phyloP scores from a whole-genome alignment of 2,888 invertebrate genomes.

The Eulithis prunata region DNA sequence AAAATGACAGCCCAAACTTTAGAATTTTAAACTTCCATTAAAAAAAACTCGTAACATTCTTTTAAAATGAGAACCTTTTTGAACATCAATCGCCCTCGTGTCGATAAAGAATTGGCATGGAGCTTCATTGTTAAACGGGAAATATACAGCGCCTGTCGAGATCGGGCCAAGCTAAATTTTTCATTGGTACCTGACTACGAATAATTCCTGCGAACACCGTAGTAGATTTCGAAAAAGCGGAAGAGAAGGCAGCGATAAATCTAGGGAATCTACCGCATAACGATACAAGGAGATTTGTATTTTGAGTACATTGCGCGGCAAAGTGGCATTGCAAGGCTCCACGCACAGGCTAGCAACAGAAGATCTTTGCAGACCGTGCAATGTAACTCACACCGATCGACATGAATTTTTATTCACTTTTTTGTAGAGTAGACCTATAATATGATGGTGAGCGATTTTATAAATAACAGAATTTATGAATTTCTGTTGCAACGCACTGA shows the following conservation, averaged over 20 bases:
- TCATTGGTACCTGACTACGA: slow-evolving; percentile 62
- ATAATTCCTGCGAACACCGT: slow-evolving; percentile 65
- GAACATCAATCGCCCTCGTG: slow-evolving; percentile 32
- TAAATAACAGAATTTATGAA: slow-evolving; percentile 52
- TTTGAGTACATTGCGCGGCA: too few relatives aligned
- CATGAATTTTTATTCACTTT: too few relatives aligned
- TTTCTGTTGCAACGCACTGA: slow-evolving; percentile 34
- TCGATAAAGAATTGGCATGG: slow-evolving; percentile 44
- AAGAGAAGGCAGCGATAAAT: slow-evolving; percentile 71
- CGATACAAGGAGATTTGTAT: too few relatives aligned
- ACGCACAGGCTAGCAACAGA: too few relatives aligned
- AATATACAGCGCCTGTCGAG: slow-evolving; percentile 51
- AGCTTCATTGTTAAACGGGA: slow-evolving; percentile 51
- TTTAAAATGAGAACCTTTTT: slow-evolving; percentile 34
- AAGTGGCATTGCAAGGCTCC: too few relatives aligned
- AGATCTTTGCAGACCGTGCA: too few relatives aligned
- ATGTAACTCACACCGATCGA: too few relatives aligned
- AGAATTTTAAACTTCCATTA: not conserved
- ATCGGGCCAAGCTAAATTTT: slow-evolving; percentile 55
- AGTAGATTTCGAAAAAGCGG: slow-evolving; percentile 74
- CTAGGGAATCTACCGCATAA: slow-evolving; percentile 27
- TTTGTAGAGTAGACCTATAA: too few relatives aligned
- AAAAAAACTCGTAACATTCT: slow-evolving; percentile 3
- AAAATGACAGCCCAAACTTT: not conserved
- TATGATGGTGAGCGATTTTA: slow-evolving; percentile 54